Evolutionary conservation across 92 coral and sea anemone species (phyloP).

Genomic region (Hydrozoanthus gracilis): DNA sequence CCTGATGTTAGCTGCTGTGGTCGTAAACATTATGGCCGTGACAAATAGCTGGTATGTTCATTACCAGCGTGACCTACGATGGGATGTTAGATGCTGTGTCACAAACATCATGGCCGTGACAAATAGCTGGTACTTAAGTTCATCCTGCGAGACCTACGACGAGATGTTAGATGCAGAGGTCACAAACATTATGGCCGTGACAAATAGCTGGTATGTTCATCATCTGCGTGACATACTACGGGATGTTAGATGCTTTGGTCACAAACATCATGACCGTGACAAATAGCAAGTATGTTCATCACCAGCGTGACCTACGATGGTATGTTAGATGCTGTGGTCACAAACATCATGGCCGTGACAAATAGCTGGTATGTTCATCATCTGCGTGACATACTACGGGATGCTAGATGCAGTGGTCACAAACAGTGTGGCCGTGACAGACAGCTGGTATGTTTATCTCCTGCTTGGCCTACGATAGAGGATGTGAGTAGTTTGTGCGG

Average conservation of each 20-base stretch:
- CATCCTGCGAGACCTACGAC: no score
- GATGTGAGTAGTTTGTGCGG: no score
- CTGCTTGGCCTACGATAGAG: background rate
- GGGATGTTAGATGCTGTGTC: no score
- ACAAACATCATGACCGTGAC: conserved; percentile 7
- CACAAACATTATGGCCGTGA: background rate
- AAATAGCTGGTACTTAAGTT: no score
- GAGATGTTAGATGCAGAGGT: no score
- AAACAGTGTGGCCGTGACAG: background rate
- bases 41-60: background rate
- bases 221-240: background rate
- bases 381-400: background rate
- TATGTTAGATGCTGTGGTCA: no score
- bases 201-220: background rate
- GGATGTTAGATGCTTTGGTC: no score
- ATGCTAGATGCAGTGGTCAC: no score
- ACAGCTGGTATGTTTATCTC: background rate
- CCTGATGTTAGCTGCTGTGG: no score
- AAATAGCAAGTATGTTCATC: background rate
- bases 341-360: background rate
- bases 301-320: conserved; percentile 13
- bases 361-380: background rate
- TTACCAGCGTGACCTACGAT: conserved; percentile 2
- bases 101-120: background rate
- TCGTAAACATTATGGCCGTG: background rate